These are phyloP conservation scores for Dryas iulia DNA, from an alignment of 1,140 invertebrate genomes.

Conservation along the genomic window DNA sequence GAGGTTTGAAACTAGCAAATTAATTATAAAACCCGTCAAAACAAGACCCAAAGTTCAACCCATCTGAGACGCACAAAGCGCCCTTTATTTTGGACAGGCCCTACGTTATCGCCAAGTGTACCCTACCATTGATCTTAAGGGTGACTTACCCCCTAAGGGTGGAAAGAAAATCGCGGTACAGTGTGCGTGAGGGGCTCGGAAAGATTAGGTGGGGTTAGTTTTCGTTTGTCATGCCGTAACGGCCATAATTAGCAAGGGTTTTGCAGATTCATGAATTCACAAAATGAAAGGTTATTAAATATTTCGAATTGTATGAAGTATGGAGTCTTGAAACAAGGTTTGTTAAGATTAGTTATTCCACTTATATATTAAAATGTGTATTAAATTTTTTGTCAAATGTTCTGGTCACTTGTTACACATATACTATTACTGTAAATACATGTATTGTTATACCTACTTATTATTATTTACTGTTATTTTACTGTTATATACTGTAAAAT, in stretches of 20 bases:
- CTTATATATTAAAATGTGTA: not conserved
- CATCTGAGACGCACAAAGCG: slow-evolving; percentile 73
- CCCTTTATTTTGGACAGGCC: slow-evolving; percentile 59
- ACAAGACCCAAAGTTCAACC: slow-evolving; percentile 68
- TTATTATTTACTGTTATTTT: too few species aligned
- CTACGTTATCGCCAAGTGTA: slow-evolving; percentile 68
- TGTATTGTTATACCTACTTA: too few species aligned
- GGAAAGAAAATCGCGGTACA: slow-evolving; percentile 67
- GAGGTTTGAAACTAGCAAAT: slow-evolving; percentile 75
- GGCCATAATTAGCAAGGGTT: slow-evolving; percentile 38
- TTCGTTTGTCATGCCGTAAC: slow-evolving; percentile 59
- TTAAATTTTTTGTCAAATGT: too few species aligned
- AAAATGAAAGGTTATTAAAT: slow-evolving; percentile 14
- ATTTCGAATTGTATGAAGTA: not conserved
- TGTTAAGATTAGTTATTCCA: not conserved
- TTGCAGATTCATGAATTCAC: slow-evolving; percentile 20
- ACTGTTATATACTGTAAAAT: too few species aligned
- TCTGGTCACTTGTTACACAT: too few species aligned
- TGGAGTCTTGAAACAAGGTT: not conserved
- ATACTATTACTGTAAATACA: too few species aligned
- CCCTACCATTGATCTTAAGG: slow-evolving; percentile 78
- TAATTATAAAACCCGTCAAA: slow-evolving; percentile 79
- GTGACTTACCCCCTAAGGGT: slow-evolving; percentile 65
- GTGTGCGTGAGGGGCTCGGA: slow-evolving; percentile 44
- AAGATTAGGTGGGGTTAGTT: slow-evolving; percentile 67